Conservation (phyloP, 2,888 invertebrate species). For the Diabrotica balteata region DNA sequence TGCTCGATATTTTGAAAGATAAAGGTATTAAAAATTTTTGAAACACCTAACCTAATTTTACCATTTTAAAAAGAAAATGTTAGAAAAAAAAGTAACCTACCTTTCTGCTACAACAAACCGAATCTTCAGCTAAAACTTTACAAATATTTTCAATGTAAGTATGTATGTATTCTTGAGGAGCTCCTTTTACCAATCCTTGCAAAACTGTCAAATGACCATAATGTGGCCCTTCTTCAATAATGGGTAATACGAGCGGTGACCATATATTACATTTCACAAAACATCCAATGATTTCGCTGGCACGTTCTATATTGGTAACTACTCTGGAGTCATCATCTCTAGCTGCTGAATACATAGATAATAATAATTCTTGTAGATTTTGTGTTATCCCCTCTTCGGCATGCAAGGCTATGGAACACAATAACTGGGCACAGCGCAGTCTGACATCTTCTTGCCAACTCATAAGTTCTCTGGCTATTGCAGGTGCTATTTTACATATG, state of each 20-base stretch:
- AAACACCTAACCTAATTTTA: no score
- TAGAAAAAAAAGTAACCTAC: conserved; percentile 48
- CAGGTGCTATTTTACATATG: conserved; percentile 76
- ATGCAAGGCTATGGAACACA: conserved; percentile 75
- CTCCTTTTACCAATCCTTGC: conserved; percentile 68
- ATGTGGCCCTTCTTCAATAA: conserved; percentile 65
- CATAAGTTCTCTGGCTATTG: conserved; percentile 73
- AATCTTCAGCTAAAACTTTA: conserved; percentile 66
- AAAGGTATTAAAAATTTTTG: no score
- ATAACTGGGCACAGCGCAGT: conserved; percentile 75
- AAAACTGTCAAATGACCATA: conserved; percentile 67
- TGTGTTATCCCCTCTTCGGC: conserved; percentile 78
- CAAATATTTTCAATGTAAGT: conserved; percentile 66
- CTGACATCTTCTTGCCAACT: conserved; percentile 77
- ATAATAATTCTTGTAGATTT: conserved; percentile 67
- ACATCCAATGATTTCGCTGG: conserved; percentile 74
- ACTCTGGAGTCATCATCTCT: conserved; percentile 67
- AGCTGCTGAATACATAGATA: conserved; percentile 64
- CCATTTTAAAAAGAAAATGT: no score
- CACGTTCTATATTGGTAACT: conserved; percentile 59
- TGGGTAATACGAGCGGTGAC: conserved; percentile 72
- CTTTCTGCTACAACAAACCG: conserved; percentile 69
- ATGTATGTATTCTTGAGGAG: conserved; percentile 61
- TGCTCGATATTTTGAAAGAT: no score
- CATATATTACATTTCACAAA: conserved; percentile 76